Percentiles rank a stretch among this genome's conserved stretches.
phyloP scores from a whole-genome alignment of 1,140 invertebrate species.

The Lordiphosa clarofinis region DNA sequence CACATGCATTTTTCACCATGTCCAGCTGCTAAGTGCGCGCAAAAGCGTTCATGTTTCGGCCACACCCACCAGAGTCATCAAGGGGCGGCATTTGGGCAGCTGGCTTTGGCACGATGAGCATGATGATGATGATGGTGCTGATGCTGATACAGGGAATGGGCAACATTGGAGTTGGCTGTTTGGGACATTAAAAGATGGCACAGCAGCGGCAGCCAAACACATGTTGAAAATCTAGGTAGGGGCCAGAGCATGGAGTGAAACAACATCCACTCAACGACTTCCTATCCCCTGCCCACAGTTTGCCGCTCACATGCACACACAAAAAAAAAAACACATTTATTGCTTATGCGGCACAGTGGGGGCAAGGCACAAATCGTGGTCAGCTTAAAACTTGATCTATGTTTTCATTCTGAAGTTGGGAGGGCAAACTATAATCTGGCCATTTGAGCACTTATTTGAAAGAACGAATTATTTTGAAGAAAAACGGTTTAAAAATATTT shows the following conservation, averaged over 20 bases:
- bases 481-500: too few relatives aligned
- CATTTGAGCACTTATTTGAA: too few relatives aligned
- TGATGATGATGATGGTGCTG: slow-evolving; percentile 17
- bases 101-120: too few relatives aligned
- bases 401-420: too few relatives aligned
- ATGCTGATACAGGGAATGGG: slow-evolving; percentile 19
- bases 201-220: slow-evolving; percentile 36
- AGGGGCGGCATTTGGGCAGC: slow-evolving; percentile 42
- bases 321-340: slow-evolving; percentile 46
- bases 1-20: slow-evolving; percentile 58
- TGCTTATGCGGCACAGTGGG: slow-evolving; percentile 49
- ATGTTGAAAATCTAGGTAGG: slow-evolving; percentile 46
- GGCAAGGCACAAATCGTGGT: fast-evolving
- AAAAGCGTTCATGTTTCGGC: slow-evolving; percentile 45
- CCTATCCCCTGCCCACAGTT: slow-evolving; percentile 38
- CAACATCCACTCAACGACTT: slow-evolving; percentile 51
- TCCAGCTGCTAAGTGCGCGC: slow-evolving; percentile 52
- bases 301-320: slow-evolving; percentile 35
- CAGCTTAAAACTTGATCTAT: background rate
- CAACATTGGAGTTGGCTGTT: slow-evolving; percentile 43
- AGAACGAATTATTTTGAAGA: too few relatives aligned
- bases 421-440: too few relatives aligned
- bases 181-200: slow-evolving; percentile 66
- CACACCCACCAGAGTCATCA: slow-evolving; percentile 39
- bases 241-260: slow-evolving; percentile 10